phyloP scores from a whole-genome alignment of 2,888 invertebrate species.

The Phengaris alcon region DNA sequence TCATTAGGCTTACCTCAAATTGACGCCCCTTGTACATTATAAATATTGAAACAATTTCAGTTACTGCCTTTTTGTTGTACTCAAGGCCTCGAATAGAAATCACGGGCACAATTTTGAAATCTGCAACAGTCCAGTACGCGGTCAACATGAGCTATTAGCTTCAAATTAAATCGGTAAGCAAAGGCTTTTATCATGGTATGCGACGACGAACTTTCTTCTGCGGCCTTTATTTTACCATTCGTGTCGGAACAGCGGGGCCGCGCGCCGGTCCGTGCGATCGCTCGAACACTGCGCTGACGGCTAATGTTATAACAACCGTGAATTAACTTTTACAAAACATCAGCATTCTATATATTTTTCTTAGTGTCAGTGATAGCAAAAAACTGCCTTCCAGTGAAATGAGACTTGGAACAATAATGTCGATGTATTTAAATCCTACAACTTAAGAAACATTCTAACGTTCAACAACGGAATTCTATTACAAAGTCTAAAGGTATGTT shows the following conservation, averaged over 20 bases:
- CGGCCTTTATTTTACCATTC: conserved; percentile 66
- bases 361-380: conserved; percentile 50
- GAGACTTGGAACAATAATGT: conserved; percentile 56
- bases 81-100: conserved; percentile 30
- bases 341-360: conserved; percentile 44
- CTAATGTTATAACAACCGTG: conserved; percentile 57
- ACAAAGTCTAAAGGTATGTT: conserved; percentile 42
- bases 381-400: conserved; percentile 50
- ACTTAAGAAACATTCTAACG: conserved; percentile 46
- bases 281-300: conserved; percentile 40
- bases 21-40: not conserved
- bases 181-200: conserved; percentile 60
- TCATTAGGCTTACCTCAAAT: not conserved
- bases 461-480: conserved; percentile 36
- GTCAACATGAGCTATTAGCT: conserved; percentile 60
- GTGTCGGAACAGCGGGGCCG: conserved; percentile 59
- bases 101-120: conserved; percentile 39
- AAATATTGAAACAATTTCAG: conserved; percentile 9
- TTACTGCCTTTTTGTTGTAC: conserved; percentile 4
- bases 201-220: conserved; percentile 70
- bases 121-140: conserved; percentile 52
- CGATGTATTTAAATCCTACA: conserved; percentile 56
- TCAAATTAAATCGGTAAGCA: conserved; percentile 58
- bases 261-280: conserved; percentile 51
- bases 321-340: conserved; percentile 53